A percentile compares a stretch with the other conserved stretches of the same genome.
These are phyloP conservation scores for Drosophila murphyi DNA, from an alignment of 1,140 invertebrate species.

Conservation along the genomic window DNA sequence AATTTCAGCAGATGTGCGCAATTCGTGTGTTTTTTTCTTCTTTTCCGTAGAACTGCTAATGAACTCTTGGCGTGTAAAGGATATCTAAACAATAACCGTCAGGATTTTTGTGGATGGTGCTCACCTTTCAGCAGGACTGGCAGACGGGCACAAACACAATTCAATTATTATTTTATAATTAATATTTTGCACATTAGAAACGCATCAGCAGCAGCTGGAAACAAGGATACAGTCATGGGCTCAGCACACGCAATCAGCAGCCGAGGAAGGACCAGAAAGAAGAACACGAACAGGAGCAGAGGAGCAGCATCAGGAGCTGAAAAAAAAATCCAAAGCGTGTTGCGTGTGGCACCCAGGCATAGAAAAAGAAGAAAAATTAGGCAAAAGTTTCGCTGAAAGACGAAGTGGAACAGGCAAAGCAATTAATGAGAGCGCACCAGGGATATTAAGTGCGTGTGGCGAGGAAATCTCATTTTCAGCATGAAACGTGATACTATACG, in stretches of 20 bases:
- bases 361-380: slow-evolving; percentile 67
- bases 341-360: slow-evolving; percentile 62
- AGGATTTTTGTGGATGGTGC: slow-evolving; percentile 20
- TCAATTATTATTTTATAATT: slow-evolving; percentile 83
- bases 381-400: slow-evolving; percentile 42
- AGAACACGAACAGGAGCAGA: slow-evolving; percentile 7
- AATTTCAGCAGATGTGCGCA: slow-evolving; percentile 56
- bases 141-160: slow-evolving; percentile 63
- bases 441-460: slow-evolving; percentile 28
- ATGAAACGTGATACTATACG: slow-evolving; percentile 39
- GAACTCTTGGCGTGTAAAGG: slow-evolving; percentile 70
- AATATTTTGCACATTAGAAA: slow-evolving; percentile 84
- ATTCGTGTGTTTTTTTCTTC: slow-evolving; percentile 9
- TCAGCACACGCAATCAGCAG: slow-evolving; percentile 55
- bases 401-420: slow-evolving; percentile 31
- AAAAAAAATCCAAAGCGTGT: slow-evolving; percentile 40
- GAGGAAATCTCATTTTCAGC: slow-evolving; percentile 32
- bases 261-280: not conserved
- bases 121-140: slow-evolving; percentile 65
- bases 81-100: slow-evolving; percentile 29
- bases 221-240: slow-evolving; percentile 53
- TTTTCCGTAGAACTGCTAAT: slow-evolving; percentile 45
- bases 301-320: slow-evolving; percentile 6
- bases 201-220: slow-evolving; percentile 74
- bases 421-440: slow-evolving; percentile 59